Conservation (phyloP, 1,140 invertebrate genomes). For the Anadara kagoshimensis region DNA sequence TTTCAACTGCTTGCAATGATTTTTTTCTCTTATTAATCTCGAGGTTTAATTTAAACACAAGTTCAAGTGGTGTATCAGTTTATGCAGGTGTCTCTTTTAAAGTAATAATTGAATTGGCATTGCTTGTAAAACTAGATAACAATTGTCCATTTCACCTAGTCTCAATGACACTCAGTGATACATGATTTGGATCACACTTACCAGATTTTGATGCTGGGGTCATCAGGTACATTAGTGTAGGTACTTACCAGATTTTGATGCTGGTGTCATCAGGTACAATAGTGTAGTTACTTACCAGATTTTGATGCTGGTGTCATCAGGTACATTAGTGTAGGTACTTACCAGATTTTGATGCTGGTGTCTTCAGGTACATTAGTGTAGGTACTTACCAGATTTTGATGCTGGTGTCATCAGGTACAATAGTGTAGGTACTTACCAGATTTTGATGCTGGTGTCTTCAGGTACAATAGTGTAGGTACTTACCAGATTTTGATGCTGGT, state of each 20-base stretch:
- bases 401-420: slow-evolving; percentile 77
- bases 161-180: not conserved
- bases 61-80: too few relatives aligned
- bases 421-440: slow-evolving; percentile 82
- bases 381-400: slow-evolving; percentile 81
- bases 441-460: slow-evolving; percentile 75
- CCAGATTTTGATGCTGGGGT: slow-evolving; percentile 73
- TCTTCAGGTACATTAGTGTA: slow-evolving; percentile 79
- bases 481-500: slow-evolving; percentile 77
- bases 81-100: too few relatives aligned
- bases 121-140: slow-evolving; percentile 4
- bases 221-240: slow-evolving; percentile 80
- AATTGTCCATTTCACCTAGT: slow-evolving; percentile 2
- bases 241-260: slow-evolving; percentile 80
- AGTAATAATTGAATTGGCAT: not conserved
- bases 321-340: slow-evolving; percentile 82
- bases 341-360: slow-evolving; percentile 77
- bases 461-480: slow-evolving; percentile 82
- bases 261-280: slow-evolving; percentile 77
- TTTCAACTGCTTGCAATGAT: too few relatives aligned
- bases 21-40: too few relatives aligned
- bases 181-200: not conserved
- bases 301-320: slow-evolving; percentile 76
- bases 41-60: too few relatives aligned
- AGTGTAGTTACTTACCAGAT: slow-evolving; percentile 82